Base-by-base conservation (phyloP, 2,888 invertebrate species). In the Candidula unifasciata region DNA sequence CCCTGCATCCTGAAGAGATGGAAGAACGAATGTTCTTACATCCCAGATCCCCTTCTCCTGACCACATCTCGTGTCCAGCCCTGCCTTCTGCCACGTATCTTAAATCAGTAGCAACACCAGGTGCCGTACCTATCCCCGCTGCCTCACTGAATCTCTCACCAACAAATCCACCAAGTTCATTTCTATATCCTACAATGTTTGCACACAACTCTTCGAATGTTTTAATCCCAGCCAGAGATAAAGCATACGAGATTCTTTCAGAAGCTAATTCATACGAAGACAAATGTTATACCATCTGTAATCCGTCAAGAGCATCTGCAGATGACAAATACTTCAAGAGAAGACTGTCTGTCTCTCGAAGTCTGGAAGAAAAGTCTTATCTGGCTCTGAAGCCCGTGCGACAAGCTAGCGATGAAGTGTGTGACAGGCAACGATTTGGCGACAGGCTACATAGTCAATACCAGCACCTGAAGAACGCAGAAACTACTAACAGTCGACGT, bases 341-440 rank as follows among this genome's bases (percentile, higher is more conserved):
- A 57, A 83, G 87, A 35, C 82, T 88, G 27, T 86, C 87, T 2
- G 77, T 87, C 1, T 88, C 89, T 24, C 87, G 85, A 66, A 68
- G 68, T 35, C 71, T 87, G 16, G 85, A 85, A 37, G 87, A 88
- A 24, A 87, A 88, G 30, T 64, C 83, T 64, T 85, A 81, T n/a
- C 87, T 87, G 64, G 81, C 84, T 0, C 57, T 66, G 35, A 27
- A 24, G 8, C 64, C 79, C 21, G 52, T 69, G 33, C 30, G 69
- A 18, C 69, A 69, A 69, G 33, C 69, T 10, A 69, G 69, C 18
- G 69, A 69, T 69, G 69, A 33, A 30, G 18, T 69, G 16, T n/a
- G 8, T 60, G 78, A 60, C 54, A 54, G 21, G 54, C 24, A 44
- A 10, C 24, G 18, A 2, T n/a, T 37, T 3, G 80, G 68, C 5